phyloP scores from a whole-genome alignment of 2,113 vertebrate species.

The Crocuta crocuta region DNA sequence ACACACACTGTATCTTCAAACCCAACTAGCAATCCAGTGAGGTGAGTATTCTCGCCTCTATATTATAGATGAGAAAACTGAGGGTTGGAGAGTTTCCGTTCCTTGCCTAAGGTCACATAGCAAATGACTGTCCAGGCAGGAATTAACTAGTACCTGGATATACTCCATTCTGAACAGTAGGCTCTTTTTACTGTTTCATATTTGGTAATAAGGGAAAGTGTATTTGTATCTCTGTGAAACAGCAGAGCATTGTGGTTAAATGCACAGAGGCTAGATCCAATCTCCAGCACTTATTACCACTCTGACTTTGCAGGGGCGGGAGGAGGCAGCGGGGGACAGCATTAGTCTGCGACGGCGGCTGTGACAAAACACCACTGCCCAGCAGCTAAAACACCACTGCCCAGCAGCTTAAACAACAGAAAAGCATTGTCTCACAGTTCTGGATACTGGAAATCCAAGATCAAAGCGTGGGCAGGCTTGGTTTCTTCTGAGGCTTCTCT shows the following conservation, averaged over 20 bases:
- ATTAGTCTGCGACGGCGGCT: background rate
- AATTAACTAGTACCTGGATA: background rate
- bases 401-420: background rate
- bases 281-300: background rate
- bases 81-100: background rate
- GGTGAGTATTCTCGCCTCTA: background rate
- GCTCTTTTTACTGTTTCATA: background rate
- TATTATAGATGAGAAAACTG: background rate
- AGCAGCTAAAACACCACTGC: background rate
- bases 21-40: background rate
- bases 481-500: background rate
- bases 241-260: background rate
- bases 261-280: background rate
- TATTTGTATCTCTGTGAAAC: background rate
- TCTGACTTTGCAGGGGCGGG: background rate
- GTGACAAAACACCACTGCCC: background rate
- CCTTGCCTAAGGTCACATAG: background rate
- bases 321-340: fast-evolving
- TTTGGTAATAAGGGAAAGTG: background rate
- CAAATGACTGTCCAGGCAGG: no score
- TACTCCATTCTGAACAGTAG: background rate
- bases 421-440: background rate
- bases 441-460: background rate
- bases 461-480: background rate
- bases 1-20: background rate